Evolutionary conservation across 2,797 vertebrate species (phyloP).

Genomic region (Enteromius radiatus): DNA sequence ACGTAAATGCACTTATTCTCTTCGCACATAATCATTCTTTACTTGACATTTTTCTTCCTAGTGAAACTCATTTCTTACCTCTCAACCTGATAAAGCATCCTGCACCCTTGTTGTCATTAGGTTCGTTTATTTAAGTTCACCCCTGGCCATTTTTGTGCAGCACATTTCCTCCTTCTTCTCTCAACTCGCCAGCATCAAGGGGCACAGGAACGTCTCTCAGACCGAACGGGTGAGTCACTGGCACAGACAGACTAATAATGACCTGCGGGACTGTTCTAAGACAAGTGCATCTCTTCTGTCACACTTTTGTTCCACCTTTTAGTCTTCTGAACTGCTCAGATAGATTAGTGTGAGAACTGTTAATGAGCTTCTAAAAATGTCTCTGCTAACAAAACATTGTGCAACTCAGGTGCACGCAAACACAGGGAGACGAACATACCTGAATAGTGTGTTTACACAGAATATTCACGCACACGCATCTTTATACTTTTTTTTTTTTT

Average conservation of each 20-base stretch:
- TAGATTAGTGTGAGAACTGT: slow-evolving; percentile 43
- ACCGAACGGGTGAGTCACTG: slow-evolving; percentile 2
- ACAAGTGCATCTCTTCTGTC: slow-evolving; percentile 18
- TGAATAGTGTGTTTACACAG: background rate
- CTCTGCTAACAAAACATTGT: slow-evolving; percentile 7
- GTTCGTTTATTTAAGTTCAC: slow-evolving; percentile 21
- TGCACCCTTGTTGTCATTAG: slow-evolving; percentile 28
- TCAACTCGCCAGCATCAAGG: slow-evolving; percentile 17
- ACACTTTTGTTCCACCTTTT: slow-evolving; percentile 27
- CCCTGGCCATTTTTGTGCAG: slow-evolving; percentile 33
- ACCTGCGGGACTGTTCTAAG: slow-evolving; percentile 12
- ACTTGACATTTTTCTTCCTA: background rate
- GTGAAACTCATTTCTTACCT: background rate
- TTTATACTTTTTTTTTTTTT: slow-evolving; percentile 45
- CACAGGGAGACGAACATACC: background rate
- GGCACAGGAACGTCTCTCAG: background rate
- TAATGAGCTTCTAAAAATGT: slow-evolving; percentile 59
- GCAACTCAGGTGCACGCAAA: slow-evolving; percentile 12
- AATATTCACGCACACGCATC: slow-evolving; percentile 55
- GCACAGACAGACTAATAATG: slow-evolving; percentile 28
- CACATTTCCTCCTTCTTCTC: slow-evolving; percentile 53
- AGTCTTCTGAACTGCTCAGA: slow-evolving; percentile 18
- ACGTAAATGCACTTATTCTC: background rate
- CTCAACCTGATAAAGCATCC: slow-evolving; percentile 4
- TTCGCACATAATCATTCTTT: background rate